Evolutionary conservation across 2,797 vertebrate genomes (phyloP).

Genomic region (Myotis pilosus): DNA sequence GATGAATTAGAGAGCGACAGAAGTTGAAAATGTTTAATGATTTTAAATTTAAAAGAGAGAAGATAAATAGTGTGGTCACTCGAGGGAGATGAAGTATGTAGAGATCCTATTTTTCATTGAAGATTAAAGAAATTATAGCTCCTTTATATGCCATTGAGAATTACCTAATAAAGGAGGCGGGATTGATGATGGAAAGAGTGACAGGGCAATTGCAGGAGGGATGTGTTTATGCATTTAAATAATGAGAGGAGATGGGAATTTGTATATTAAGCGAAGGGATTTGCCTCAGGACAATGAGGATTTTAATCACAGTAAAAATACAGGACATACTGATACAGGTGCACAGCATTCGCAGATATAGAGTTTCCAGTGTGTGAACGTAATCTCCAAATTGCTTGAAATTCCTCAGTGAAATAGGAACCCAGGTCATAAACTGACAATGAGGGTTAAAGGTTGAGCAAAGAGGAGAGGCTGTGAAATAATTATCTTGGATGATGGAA

Average conservation of each 20-base stretch:
- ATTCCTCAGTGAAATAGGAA: not conserved
- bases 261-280: not conserved
- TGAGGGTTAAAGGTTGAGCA: not conserved
- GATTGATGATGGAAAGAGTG: not conserved
- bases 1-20: not conserved
- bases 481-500: not conserved
- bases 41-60: slow-evolving; percentile 6
- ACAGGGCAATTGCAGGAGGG: not conserved
- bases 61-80: not conserved
- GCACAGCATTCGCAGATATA: not conserved
- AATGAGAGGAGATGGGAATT: not conserved
- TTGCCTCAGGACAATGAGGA: not conserved
- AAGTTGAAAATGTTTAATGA: not conserved
- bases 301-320: not conserved
- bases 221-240: not conserved
- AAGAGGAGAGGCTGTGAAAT: not conserved
- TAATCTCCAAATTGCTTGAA: not conserved
- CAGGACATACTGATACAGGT: not conserved
- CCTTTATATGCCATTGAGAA: not conserved
- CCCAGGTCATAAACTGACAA: not conserved
- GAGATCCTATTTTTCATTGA: not conserved
- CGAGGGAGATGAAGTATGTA: not conserved
- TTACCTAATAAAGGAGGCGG: not conserved
- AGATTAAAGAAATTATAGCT: not conserved
- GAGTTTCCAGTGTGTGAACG: not conserved